Percentiles rank a stretch among this genome's conserved stretches.
phyloP scores from a whole-genome alignment of 2,888 invertebrate species.

The Ectemnius lituratus region DNA sequence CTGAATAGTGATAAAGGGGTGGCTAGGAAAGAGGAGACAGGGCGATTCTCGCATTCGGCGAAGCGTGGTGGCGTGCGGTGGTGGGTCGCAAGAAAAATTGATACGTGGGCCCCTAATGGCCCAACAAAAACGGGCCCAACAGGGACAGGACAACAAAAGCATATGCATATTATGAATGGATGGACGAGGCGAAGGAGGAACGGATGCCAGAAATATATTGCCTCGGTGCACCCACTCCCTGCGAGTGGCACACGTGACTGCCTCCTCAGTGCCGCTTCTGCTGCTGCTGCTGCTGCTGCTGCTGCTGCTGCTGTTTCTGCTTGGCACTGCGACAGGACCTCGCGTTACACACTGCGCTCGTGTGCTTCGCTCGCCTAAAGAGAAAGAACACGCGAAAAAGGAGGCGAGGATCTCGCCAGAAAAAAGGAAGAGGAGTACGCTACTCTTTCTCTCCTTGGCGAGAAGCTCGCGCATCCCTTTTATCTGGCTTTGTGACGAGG shows the following conservation, averaged over 20 bases:
- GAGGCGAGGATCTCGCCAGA: constrained; percentile 31
- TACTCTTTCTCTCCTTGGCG: constrained; percentile 6
- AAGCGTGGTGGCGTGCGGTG: constrained; percentile 25
- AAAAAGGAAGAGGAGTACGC: constrained; percentile 30
- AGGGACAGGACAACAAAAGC: constrained; percentile 73
- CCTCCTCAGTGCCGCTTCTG: constrained; percentile 4
- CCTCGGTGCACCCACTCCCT: constrained; percentile 71
- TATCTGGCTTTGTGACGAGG: constrained; percentile 63
- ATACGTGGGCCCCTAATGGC: constrained; percentile 75
- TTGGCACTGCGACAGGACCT: no score
- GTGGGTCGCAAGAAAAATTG: constrained; percentile 72
- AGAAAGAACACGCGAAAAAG: constrained; percentile 24
- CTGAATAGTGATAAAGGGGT: no score
- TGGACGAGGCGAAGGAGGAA: constrained; percentile 69
- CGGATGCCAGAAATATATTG: constrained; percentile 73
- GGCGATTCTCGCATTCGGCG: constrained; percentile 5
- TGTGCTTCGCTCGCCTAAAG: constrained; percentile 25
- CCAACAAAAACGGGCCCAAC: constrained; percentile 71
- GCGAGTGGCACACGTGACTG: constrained; percentile 63
- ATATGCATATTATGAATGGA: constrained; percentile 75
- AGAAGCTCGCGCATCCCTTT: constrained; percentile 61
- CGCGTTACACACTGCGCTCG: background rate
- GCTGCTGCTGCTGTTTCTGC: no score
- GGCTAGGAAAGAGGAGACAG: no score
- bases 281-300: background rate